Evolutionary conservation across 2,797 vertebrate genomes (phyloP), one percentile per base, ranked within the genome.

Genomic region (Semaprochilodus insignis): DNA sequence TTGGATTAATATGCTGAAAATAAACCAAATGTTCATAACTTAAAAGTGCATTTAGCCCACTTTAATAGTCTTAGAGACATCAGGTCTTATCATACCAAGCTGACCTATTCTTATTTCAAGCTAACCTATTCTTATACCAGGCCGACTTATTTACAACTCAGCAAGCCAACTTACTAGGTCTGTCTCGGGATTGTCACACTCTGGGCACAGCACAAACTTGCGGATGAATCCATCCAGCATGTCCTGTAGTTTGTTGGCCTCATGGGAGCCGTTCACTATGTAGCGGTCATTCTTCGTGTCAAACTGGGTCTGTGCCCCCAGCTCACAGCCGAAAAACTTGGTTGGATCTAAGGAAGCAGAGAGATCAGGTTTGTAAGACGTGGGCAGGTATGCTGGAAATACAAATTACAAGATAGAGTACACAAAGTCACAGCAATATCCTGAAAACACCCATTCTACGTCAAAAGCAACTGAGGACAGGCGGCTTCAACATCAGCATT

Each of bases 311-410:
- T 99, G 98, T 91, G 98, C 98, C 90, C 98, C 98, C 93, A 99
- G 96, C 95, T 99, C 98, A 96, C 98, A 99, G 96, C 98, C 98
- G 96, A 99, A 99, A 97, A 96, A 99, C 97, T 99, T 99, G 97
- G 97, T 99, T 90, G 98, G 98, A 96, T 99, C 98, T 99, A 85
- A 0, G 83, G 14, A 17, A n/a, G 14, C 17, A 72, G 27, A 17
- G 2, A 44, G 2, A 44, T 40, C 17, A 15, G 40, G 15, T 23
- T 25, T 73, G 6, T 13, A 17, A 57, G 27, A 36, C 17, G n/a
- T 31, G 14, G 1, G 14, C 11, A 25, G 52, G n/a, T 25, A 2
- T 23, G 7, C 10, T 71, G 40, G 44, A 71, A 16, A 23, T 51
- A 2, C 21, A 16, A 51, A 51, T 23, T 51, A 48, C 21, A 25